A percentile compares a stretch with the other conserved stretches of the same genome.
Evolutionary conservation across 2,113 vertebrate species (phyloP).

Genomic region (Saguinus midas): DNA sequence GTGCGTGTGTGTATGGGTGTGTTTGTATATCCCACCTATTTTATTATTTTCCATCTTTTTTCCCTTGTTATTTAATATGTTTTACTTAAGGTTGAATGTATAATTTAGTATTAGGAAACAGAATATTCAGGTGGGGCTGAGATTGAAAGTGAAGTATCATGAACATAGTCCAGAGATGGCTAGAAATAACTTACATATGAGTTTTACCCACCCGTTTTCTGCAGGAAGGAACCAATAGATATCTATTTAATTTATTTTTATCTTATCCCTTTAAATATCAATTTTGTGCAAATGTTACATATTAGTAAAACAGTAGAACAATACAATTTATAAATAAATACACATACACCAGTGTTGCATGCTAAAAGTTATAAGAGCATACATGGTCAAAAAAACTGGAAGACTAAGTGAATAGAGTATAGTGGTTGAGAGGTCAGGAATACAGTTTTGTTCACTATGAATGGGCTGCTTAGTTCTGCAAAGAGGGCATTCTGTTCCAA

Average conservation of each 20-base stretch:
- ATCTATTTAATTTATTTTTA: background rate
- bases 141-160: background rate
- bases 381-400: background rate
- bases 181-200: background rate
- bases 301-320: background rate
- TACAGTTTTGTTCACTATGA: background rate
- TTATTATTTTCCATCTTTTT: background rate
- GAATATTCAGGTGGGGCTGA: background rate
- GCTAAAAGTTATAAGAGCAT: background rate
- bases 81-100: background rate
- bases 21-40: background rate
- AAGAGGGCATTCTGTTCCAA: background rate
- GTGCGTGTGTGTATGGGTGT: background rate
- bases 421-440: background rate
- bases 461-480: background rate
- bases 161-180: background rate
- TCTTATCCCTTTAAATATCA: background rate
- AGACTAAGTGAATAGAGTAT: background rate
- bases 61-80: background rate
- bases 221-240: background rate
- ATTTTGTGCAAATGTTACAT: background rate
- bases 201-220: background rate
- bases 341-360: background rate
- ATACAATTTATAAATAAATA: background rate
- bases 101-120: background rate